Conservation (phyloP, 1,140 invertebrate species). For the Helicoverpa zea region DNA sequence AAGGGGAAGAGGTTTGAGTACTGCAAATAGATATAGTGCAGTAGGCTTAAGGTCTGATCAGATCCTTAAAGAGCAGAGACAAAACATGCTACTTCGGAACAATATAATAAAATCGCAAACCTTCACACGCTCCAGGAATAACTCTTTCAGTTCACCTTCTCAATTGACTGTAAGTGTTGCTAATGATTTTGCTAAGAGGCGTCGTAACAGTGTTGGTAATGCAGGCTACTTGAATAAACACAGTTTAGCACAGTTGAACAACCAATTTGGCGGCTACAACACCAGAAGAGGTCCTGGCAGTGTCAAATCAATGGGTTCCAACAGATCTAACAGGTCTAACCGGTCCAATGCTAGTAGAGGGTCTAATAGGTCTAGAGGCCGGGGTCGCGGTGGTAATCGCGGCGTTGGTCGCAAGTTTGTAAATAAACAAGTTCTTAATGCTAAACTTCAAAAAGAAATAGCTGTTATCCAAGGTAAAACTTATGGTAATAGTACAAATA, state of each 20-base stretch:
- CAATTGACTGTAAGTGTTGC: slow-evolving; percentile 82
- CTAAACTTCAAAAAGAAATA: slow-evolving; percentile 80
- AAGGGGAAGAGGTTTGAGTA: slow-evolving; percentile 73
- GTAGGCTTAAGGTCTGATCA: slow-evolving; percentile 82
- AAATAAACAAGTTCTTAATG: slow-evolving; percentile 78
- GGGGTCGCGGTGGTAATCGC: slow-evolving; percentile 70
- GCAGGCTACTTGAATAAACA: slow-evolving; percentile 76
- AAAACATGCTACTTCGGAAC: slow-evolving; percentile 66
- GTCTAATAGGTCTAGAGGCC: slow-evolving; percentile 68
- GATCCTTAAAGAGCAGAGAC: slow-evolving; percentile 74
- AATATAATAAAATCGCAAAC: slow-evolving; percentile 80
- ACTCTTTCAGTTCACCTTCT: slow-evolving; percentile 76
- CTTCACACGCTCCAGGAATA: slow-evolving; percentile 79
- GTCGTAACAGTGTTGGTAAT: slow-evolving; percentile 79
- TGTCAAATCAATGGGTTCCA: slow-evolving; percentile 77
- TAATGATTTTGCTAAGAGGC: slow-evolving; percentile 78
- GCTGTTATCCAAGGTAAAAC: slow-evolving; percentile 80
- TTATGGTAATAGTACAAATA: slow-evolving; percentile 55
- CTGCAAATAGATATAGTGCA: slow-evolving; percentile 75
- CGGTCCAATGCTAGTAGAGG: slow-evolving; percentile 70
- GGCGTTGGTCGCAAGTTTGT: slow-evolving; percentile 79
- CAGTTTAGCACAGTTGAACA: slow-evolving; percentile 75
- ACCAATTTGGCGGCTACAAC: slow-evolving; percentile 75
- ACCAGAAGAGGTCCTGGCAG: slow-evolving; percentile 76
- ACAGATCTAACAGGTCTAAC: slow-evolving; percentile 70